Percentiles rank a stretch among this genome's conserved stretches.
Conservation (phyloP, 2,888 invertebrate species). For the Furcula furcula region DNA sequence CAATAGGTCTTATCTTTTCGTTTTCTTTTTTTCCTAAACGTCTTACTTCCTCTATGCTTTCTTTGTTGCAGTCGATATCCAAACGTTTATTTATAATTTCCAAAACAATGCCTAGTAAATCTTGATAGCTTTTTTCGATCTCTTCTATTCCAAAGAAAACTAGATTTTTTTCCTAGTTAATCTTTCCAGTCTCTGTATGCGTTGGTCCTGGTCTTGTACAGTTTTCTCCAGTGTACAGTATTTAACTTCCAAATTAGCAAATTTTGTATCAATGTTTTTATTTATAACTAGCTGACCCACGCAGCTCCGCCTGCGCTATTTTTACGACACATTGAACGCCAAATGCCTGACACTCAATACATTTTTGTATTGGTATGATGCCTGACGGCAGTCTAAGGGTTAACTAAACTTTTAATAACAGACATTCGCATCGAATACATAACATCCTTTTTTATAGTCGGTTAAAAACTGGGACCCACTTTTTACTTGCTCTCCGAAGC, state of each 20-base stretch:
- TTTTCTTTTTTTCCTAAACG: slow-evolving; percentile 1
- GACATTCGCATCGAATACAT: too few species aligned
- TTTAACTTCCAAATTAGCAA: slow-evolving; percentile 1
- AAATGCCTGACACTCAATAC: too few species aligned
- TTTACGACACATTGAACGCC: too few species aligned
- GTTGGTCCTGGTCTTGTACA: slow-evolving; percentile 1
- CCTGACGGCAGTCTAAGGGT: too few species aligned
- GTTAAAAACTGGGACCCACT: too few species aligned
- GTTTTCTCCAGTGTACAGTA: background rate
- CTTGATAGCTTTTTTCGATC: background rate
- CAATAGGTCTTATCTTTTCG: background rate
- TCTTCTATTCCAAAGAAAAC: slow-evolving; percentile 3
- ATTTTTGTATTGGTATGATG: too few species aligned
- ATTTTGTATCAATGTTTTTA: slow-evolving; percentile 3
- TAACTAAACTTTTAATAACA: too few species aligned
- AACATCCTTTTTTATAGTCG: too few species aligned
- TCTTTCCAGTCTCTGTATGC: slow-evolving; percentile 1
- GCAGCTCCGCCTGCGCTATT: too few species aligned
- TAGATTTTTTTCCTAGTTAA: slow-evolving; percentile 1
- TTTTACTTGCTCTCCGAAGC: too few species aligned
- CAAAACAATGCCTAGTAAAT: background rate
- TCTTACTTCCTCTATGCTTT: slow-evolving; percentile 1
- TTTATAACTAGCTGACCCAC: too few species aligned
- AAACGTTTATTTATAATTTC: background rate
- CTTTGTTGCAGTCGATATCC: background rate